Base-by-base conservation (phyloP, 2,113 vertebrate species). In the Calonectris borealis region DNA sequence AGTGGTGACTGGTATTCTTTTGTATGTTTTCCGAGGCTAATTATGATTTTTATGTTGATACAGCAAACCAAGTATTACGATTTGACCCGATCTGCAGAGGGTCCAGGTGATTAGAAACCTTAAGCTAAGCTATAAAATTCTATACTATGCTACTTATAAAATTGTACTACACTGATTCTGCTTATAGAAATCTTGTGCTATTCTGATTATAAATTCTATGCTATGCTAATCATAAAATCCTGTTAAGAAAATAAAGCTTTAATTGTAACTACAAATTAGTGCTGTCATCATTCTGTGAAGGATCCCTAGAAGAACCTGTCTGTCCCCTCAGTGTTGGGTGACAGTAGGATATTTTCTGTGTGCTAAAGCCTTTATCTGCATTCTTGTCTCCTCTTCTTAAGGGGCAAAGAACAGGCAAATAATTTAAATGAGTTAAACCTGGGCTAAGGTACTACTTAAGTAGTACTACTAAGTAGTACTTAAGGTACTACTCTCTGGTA, bases 1-100 rank as follows among this genome's bases (percentile, higher is more conserved):
- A 46, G n/a, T 11, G 34, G 6, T 44, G 52, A 77, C 31, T 68
- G 0, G 0, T 34, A 26, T 36, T 73, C 7, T 68, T 51, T 48
- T n/a, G 4, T 20, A 29, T 19, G 24, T 32, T 78, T 83, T 69
- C 54, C 0, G 4, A 64, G 24, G 26, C 13, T 48, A 64, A 38
- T 68, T 32, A 64, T 19, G 21, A 48, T 18, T 91, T 73, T 42
- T 72, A 71, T 14, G 8, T 58, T 58, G 13, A 38, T 10, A 72
- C 3, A 66, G 52, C 52, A 60, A 78, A 32, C 16, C 51, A 66
- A 52, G 34, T 49, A 65, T 25, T 48, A 75, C 60, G 44, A 80
- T 26, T 29, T 65, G 51, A 42, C 31, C n/a, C 1, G 0, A 38
- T 27, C 16, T 78, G 55, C 73, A 82, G 20, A 84, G 20, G 13